Evolutionary conservation across 2,888 invertebrate genomes (phyloP), one percentile per base, ranked within the genome.

Genomic region (Cenopis cana): DNA sequence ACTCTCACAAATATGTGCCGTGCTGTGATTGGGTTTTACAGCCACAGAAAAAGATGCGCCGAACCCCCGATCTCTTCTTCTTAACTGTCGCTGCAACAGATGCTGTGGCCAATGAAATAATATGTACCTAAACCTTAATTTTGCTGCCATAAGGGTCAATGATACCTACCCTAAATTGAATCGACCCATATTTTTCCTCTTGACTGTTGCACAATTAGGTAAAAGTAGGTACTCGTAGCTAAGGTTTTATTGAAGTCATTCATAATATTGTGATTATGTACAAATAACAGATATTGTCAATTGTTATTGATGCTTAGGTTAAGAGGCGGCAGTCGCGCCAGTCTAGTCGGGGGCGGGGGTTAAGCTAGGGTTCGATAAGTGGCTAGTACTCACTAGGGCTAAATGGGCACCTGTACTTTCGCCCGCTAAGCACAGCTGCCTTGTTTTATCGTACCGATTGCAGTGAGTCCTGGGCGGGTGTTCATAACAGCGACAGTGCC

Each of bases 301-400:
- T 46, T 46, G 46, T 46, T 46, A n/a, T 46, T 5, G 46, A 46
- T 46, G 46, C n/a, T n/a, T 46, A n/a, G n/a, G 41, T n/a, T 14
- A 41, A 41, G 41, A 41, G n/a, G 46, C 1, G 46, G 46, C n/a
- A n/a, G 9, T 29, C 2, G n/a, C 4, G 12, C 18, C 24, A 61
- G 49, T 61, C 2, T 29, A 14, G 24, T 4, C 46, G 12, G n/a
- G 14, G 29, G 49, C 46, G 12, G n/a, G 14, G 29, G 49, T 12
- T 18, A 49, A 61, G 18, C 14, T 49, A 62, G 50, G 62, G 62
- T 36, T 62, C 49, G 50, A 33, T 52, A 62, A 62, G 62, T 62
- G 62, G 9, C 18, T 33, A n/a, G 38, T 18, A 38, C 50, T 20
- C 20, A 10, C 50, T 62, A 62, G 50, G 62, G 62, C 46, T 60